Evolutionary conservation across 2,113 vertebrate species (phyloP).

Genomic region (Austrofundulus limnaeus): DNA sequence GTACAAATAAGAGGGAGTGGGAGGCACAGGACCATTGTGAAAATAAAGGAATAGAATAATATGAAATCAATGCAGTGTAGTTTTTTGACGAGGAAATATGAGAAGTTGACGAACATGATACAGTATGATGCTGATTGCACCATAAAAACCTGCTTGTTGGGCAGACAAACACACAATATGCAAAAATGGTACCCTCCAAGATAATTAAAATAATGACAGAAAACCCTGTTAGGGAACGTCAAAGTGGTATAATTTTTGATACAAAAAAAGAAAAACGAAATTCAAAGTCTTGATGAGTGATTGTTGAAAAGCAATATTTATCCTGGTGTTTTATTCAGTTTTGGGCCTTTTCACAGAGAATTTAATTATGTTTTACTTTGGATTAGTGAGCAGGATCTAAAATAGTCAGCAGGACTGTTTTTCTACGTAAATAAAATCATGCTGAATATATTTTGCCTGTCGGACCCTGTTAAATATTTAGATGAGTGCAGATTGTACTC

Average conservation of each 20-base stretch:
- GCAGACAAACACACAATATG: background rate
- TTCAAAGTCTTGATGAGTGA: too few species aligned
- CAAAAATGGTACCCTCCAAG: background rate
- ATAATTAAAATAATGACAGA: too few species aligned
- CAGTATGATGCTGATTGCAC: conserved; percentile 20
- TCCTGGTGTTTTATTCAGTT: too few species aligned
- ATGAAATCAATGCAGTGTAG: conserved; percentile 42
- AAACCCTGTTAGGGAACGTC: background rate
- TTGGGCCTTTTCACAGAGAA: background rate
- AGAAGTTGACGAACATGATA: conserved; percentile 23
- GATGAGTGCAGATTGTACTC: background rate
- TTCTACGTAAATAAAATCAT: background rate
- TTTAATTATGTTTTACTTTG: background rate
- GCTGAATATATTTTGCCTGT: background rate
- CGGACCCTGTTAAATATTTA: conserved; percentile 16
- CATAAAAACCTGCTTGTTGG: background rate
- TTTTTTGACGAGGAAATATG: conserved; percentile 30
- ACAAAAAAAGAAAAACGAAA: background rate
- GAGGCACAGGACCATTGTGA: conserved; percentile 3
- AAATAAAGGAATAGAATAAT: conserved; percentile 47
- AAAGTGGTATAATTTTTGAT: too few species aligned
- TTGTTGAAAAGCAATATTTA: too few species aligned
- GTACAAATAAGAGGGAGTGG: conserved; percentile 33
- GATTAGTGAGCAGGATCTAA: background rate
- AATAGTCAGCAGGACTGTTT: background rate